These are phyloP conservation scores for Paramisgurnus dabryanus DNA, from an alignment of 2,113 vertebrate genomes.

Conservation along the genomic window DNA sequence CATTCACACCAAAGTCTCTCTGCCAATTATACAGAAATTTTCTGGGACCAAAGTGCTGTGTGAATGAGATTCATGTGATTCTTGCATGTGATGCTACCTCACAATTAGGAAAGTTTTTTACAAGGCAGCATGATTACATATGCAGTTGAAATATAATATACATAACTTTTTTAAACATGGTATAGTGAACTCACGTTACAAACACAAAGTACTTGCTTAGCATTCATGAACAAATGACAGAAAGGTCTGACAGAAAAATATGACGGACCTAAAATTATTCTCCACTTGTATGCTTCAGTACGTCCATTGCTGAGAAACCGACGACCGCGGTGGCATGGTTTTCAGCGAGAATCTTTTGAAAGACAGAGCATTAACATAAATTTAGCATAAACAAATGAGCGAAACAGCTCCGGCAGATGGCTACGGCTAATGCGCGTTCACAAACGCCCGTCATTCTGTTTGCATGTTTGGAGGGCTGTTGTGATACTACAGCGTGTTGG, in stretches of 20 bases:
- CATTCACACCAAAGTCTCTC: no score
- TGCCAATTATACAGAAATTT: no score
- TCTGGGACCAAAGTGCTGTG: no score
- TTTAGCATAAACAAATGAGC: constrained; percentile 38
- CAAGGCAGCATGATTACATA: no score
- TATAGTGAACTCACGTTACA: background rate
- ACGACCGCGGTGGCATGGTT: background rate
- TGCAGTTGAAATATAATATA: no score
- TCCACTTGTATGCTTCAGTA: background rate
- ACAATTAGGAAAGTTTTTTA: no score
- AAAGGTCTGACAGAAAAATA: background rate
- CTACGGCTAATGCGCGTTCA: background rate
- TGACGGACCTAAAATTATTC: background rate
- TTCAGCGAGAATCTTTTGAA: background rate
- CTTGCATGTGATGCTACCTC: no score
- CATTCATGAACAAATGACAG: background rate
- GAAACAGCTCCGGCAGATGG: background rate
- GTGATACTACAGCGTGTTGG: background rate
- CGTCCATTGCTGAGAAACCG: background rate
- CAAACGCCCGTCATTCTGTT: background rate
- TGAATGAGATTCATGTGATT: no score
- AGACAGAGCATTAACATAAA: constrained; percentile 31
- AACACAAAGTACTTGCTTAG: background rate
- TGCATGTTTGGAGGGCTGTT: background rate
- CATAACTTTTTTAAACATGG: background rate